Percentiles rank a stretch among this genome's conserved stretches.
Conservation (phyloP, 1,140 invertebrate genomes). For the Bathynomus jamesi region DNA sequence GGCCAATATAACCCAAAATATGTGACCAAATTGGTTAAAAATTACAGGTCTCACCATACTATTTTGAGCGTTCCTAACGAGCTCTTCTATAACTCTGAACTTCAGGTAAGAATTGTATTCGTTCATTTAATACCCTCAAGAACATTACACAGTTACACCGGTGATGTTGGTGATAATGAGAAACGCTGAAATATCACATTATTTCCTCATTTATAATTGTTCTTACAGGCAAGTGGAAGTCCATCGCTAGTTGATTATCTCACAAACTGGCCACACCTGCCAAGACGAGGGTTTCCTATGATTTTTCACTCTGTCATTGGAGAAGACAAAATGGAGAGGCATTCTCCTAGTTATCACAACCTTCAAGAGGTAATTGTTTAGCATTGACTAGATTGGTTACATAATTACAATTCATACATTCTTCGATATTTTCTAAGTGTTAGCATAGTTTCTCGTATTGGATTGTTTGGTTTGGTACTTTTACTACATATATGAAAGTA, state of each 20-base stretch:
- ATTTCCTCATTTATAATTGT: background rate
- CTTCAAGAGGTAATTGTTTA: background rate
- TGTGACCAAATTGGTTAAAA: slow-evolving; percentile 12
- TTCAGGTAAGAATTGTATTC: background rate
- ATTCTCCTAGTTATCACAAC: background rate
- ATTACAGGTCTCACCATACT: slow-evolving; percentile 6
- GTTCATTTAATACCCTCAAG: too few relatives aligned
- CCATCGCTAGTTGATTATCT: background rate
- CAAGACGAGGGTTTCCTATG: background rate
- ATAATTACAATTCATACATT: too few relatives aligned
- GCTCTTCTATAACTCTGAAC: slow-evolving; percentile 2
- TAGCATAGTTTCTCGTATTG: too few relatives aligned
- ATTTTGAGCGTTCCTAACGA: slow-evolving; percentile 7
- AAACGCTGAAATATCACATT: too few relatives aligned
- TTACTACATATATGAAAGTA: too few relatives aligned
- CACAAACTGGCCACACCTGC: background rate
- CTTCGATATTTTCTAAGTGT: too few relatives aligned
- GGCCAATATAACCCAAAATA: background rate
- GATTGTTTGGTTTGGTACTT: too few relatives aligned
- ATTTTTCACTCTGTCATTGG: background rate
- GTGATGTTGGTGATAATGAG: too few relatives aligned
- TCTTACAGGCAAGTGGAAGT: background rate
- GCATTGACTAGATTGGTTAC: too few relatives aligned
- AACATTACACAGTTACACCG: too few relatives aligned
- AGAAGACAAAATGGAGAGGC: background rate